Conservation (phyloP, 2,888 invertebrate species). For the Volucella bombylans region DNA sequence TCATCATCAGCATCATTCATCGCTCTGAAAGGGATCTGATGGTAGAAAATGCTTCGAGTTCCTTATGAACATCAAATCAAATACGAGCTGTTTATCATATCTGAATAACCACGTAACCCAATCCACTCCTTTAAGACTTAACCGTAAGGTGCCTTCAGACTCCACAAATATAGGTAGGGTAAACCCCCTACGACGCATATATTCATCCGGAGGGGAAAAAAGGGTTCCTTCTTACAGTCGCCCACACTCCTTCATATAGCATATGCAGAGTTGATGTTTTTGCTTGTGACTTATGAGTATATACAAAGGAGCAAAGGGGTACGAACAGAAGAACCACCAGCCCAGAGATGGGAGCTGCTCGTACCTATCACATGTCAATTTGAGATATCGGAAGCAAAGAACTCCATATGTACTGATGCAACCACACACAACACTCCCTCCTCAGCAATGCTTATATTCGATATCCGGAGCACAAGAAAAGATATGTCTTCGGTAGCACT, state of each 20-base stretch:
- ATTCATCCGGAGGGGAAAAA: slow-evolving; percentile 8
- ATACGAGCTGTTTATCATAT: slow-evolving; percentile 66
- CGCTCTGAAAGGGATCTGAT: background rate
- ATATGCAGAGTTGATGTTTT: slow-evolving; percentile 24
- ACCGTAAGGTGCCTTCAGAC: slow-evolving; percentile 4
- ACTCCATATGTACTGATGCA: slow-evolving; percentile 56
- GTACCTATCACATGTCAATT: slow-evolving; percentile 60
- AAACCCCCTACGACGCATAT: background rate
- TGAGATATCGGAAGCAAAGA: slow-evolving; percentile 56
- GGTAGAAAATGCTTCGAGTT: slow-evolving; percentile 35
- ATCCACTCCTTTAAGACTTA: slow-evolving; percentile 17
- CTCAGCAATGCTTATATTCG: slow-evolving; percentile 45
- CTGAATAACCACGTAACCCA: slow-evolving; percentile 48
- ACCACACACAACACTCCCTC: slow-evolving; percentile 38
- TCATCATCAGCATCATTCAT: slow-evolving; percentile 63
- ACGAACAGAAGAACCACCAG: slow-evolving; percentile 9
- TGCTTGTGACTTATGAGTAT: background rate
- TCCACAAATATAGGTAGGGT: background rate
- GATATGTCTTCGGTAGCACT: slow-evolving; percentile 19
- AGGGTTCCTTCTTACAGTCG: background rate
- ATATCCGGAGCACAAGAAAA: slow-evolving; percentile 57
- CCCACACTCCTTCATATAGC: background rate
- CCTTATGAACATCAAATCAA: slow-evolving; percentile 66
- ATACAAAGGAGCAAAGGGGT: background rate
- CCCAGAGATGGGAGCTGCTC: background rate